phyloP scores from a whole-genome alignment of 2,797 vertebrate genomes.

The Acanthurus tractus region DNA sequence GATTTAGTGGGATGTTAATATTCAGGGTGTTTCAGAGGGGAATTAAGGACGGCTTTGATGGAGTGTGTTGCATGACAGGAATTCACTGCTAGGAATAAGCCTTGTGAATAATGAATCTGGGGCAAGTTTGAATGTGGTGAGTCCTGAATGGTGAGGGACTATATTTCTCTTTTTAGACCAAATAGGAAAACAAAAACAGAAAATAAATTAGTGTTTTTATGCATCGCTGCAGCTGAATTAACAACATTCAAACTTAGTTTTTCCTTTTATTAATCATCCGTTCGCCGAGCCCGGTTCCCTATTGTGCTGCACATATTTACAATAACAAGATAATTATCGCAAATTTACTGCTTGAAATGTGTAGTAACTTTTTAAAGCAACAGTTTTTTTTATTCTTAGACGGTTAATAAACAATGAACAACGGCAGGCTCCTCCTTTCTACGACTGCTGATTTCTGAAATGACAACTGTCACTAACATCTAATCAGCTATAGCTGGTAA shows the following conservation, averaged over 20 bases:
- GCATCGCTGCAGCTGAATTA: slow-evolving; percentile 23
- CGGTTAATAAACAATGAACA: neutral
- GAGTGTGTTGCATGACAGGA: slow-evolving; percentile 61
- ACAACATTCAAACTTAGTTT: slow-evolving; percentile 7
- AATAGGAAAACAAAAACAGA: slow-evolving; percentile 46
- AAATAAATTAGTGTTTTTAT: slow-evolving; percentile 25
- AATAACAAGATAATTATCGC: neutral
- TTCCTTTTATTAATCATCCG: neutral
- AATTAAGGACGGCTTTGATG: slow-evolving; percentile 68
- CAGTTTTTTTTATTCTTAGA: neutral
- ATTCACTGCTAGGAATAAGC: slow-evolving; percentile 49
- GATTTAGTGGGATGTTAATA: slow-evolving; percentile 67
- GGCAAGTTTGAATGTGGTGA: slow-evolving; percentile 52
- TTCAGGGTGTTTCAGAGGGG: slow-evolving; percentile 62
- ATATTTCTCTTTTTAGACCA: slow-evolving; percentile 25
- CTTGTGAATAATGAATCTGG: slow-evolving; percentile 72
- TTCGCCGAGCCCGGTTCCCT: neutral
- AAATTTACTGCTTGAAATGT: neutral
- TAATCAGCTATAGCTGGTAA: neutral
- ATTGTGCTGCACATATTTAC: neutral
- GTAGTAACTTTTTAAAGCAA: neutral
- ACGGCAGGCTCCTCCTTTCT: neutral
- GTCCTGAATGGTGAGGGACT: slow-evolving; percentile 20
- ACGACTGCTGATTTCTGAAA: neutral
- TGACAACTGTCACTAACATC: neutral